Evolutionary conservation across 2,888 invertebrate species (phyloP), one percentile per base, ranked within the genome.

Genomic region (Catocala sponsa): DNA sequence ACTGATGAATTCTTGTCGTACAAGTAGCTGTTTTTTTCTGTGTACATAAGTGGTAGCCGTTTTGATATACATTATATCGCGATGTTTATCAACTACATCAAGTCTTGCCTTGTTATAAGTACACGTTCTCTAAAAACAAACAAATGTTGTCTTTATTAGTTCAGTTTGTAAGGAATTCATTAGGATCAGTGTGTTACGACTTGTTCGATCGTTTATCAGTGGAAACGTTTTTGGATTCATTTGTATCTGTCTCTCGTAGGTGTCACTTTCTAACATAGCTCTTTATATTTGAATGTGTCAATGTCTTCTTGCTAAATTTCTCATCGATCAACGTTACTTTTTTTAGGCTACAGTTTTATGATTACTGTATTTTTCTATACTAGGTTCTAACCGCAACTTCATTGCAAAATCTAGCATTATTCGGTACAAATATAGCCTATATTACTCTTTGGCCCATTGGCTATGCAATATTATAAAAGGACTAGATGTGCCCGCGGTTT

Each of bases 161-260:
- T 43, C 38, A 32, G 7, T 52, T 73, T n/a, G 41, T 35, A 50
- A 56, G 47, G 25, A 55, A 57, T 65, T 67, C 62, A 69, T 73
- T 59, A 57, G 35, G 41, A 55, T 55, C 56, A 53, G 47, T 55
- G 62, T 62, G 59, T 59, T 50, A 42, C 52, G 60, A 53, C 51
- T 55, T 52, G 51, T 64, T 60, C 66, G 70, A 70, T 81, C 75
- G 69, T 75, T 79, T 75, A 78, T 72, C 78, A 75, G 59, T 59
- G 55, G 58, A 65, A 71, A 58, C 68, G 70, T 65, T 72, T 76
- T 71, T 65, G 59, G 72, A 76, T 67, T 72, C 73, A 80, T 80
- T 80, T 80, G 68, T 80, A 78, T 70, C 80, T 70, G 81, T 79
- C 80, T 54, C 32, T 59, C 61, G 63, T 65, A 56, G 56, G 68